Evolutionary conservation across 2,113 vertebrate species (phyloP), one percentile per base, ranked within the genome.

Genomic region (Opisthocomus hoazin): DNA sequence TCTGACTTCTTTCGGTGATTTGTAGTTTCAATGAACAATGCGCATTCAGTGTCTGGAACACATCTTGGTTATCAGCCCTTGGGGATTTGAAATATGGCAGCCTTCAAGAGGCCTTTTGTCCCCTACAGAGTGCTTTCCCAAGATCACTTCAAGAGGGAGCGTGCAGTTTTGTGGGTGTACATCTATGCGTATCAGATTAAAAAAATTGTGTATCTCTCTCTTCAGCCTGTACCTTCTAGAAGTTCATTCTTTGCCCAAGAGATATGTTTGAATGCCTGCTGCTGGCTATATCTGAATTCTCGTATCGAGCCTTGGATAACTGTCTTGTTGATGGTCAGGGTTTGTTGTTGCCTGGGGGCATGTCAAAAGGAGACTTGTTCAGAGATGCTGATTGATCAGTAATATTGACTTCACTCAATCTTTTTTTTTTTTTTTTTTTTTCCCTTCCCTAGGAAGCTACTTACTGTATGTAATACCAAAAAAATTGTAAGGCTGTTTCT

Each of bases 351-450:
- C 91, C 86, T 77, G 45, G 76, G 54, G 94, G 85, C 86, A 79
- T 83, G 85, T 92, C 94, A 94, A 85, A 90, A 97, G 93, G 91
- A 94, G 89, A 84, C 96, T 94, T 96, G 83, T 91, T 93, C 89
- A 74, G 81, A 93, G 92, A 65, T 93, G 87, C 92, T 91, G 77
- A 96, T 86, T 93, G 94, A 94, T 97, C 93, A 89, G 78, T 65
- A 91, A 90, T 97, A 95, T 96, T 92, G 93, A 95, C 91, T 93
- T 76, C 46, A 56, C 79, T 96, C 90, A 75, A 65, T 93, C 85
- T n/a, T 91, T 51, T 85, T 80, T 84, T 88, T 57, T 32, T 90
- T 65, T 66, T 50, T 80, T 23, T 5, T 23, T 17, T 17, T 18
- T 17, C 51, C 32, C 29, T 88, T 94, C 78, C 63, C 43, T 53